phyloP scores from a whole-genome alignment of 2,797 vertebrate species.

The Microhierax caerulescens region DNA sequence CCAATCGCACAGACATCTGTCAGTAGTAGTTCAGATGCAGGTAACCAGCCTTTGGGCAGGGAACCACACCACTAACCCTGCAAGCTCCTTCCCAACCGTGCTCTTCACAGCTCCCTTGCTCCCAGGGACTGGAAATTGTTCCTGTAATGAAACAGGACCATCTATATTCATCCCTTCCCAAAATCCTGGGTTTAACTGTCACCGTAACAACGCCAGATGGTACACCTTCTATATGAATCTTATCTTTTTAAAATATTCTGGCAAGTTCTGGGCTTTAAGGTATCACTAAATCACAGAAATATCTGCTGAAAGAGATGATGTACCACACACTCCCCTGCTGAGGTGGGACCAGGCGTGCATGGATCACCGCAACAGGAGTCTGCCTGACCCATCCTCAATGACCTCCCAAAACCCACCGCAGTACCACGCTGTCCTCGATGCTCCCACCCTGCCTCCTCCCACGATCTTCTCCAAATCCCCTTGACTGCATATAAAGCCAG shows the following conservation, averaged over 20 bases:
- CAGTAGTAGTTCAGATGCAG: background rate
- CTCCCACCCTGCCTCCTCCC: background rate
- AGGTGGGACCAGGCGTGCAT: background rate
- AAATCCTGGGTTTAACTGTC: background rate
- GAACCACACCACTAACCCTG: background rate
- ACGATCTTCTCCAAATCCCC: rapidly evolving
- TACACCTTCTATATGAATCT: background rate
- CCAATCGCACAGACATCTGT: rapidly evolving
- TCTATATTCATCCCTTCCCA: background rate
- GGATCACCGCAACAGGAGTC: rapidly evolving
- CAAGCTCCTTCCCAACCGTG: background rate
- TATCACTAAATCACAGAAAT: background rate
- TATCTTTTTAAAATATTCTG: background rate
- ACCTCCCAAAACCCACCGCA: background rate
- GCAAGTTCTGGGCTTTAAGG: background rate
- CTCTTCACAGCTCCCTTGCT: background rate
- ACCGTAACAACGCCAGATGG: background rate
- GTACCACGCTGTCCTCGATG: rapidly evolving
- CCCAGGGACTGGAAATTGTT: background rate
- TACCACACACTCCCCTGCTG: background rate
- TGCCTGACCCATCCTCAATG: rapidly evolving
- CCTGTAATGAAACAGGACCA: background rate
- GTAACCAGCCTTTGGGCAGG: background rate
- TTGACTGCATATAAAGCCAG: background rate
- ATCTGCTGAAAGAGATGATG: background rate